These are phyloP conservation scores for Strix aluco DNA, from an alignment of 2,113 vertebrate genomes.

Conservation along the genomic window DNA sequence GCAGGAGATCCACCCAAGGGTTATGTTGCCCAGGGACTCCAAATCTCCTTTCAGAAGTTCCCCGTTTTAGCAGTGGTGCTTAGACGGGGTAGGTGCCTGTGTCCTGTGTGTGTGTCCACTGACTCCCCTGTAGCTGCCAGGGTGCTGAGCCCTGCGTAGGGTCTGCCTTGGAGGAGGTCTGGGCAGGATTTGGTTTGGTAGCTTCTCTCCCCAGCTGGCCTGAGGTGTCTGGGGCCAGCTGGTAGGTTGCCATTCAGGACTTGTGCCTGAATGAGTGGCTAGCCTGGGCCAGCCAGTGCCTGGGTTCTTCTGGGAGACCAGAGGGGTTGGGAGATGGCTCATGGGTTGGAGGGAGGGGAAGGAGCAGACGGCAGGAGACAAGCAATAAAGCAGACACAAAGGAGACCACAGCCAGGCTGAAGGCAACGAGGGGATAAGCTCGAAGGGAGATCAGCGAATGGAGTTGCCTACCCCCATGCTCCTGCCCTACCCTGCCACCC, in stretches of 20 bases:
- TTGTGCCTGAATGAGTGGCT: not conserved
- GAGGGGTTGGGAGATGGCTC: not conserved
- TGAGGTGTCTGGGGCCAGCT: not conserved
- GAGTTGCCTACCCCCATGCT: not conserved
- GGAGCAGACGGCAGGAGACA: not conserved
- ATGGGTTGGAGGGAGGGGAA: not conserved
- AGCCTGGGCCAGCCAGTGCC: not conserved
- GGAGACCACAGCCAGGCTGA: not conserved
- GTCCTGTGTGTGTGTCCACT: not conserved
- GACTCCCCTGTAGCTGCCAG: not conserved
- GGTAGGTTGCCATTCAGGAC: not conserved
- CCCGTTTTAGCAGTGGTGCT: not conserved
- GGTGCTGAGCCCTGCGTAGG: not conserved
- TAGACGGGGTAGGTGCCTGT: not conserved
- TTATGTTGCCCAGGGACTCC: not conserved
- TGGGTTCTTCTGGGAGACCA: not conserved
- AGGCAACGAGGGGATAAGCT: not conserved
- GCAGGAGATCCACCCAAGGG: not conserved
- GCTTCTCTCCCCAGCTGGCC: not conserved
- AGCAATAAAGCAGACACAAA: not conserved
- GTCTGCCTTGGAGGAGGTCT: not conserved
- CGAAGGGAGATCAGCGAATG: fast-evolving
- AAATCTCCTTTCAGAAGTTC: not conserved
- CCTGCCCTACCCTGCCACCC: not conserved
- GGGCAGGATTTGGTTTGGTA: not conserved